Evolutionary conservation across 2,113 vertebrate genomes (phyloP), one percentile per base, ranked within the genome.

Genomic region (Salvator merianae): DNA sequence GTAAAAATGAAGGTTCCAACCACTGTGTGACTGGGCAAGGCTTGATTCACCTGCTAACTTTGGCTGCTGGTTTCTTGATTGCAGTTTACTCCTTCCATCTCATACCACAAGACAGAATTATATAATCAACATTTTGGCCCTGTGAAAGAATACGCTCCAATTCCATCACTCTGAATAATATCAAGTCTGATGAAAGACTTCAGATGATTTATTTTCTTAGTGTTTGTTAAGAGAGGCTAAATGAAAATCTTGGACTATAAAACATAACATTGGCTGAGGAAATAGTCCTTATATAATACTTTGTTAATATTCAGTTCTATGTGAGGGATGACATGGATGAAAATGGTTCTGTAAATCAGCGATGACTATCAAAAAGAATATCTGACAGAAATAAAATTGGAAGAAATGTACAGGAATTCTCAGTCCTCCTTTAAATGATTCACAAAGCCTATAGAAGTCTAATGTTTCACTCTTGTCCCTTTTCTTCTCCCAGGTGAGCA

Each of bases 401-500:
- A 78, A 63, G 55, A 38, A 63, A 78, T 59, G 24, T 77, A 34
- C 47, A 38, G 26, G n/a, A n/a, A 75, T 50, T 50, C 30, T 50
- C 30, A 24, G 50, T n/a, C 14, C 6, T 50, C n/a, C 30, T 18
- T 24, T 24, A 32, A 22, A 5, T 0, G 6, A 70, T 84, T 83
- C 36, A 70, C 65, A 83, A 77, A 43, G 65, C 69, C 66, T 73
- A 0, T 0, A 62, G 30, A 32, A 43, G 24, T 32, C 8, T n/a
- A 9, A 3, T n/a, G 18, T 59, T 34, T 75, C 81, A 6, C 40
- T 50, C 3, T 26, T 24, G 68, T 59, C 7, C 6, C 68, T 1
- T 83, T 81, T 71, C 84, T 59, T 85, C 81, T 79, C 47, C 7
- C 70, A 72, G 28, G 26, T 13, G 24, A 43, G 53, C 68, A 81